Base-by-base conservation (phyloP, 2,797 vertebrate species). In the Hypotaenidia okinawae region DNA sequence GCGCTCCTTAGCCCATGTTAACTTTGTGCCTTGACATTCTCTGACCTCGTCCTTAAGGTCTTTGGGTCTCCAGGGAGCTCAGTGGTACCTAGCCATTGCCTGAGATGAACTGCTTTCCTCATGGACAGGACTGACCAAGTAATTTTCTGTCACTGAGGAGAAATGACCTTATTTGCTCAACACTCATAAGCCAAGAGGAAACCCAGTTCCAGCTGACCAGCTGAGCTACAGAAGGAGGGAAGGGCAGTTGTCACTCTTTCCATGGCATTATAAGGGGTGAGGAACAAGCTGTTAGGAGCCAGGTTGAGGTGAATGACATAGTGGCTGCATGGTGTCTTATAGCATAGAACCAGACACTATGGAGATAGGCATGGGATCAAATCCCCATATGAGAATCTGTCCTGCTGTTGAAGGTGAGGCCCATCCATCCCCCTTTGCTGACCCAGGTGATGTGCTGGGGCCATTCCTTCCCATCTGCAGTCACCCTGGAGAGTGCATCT, bases 121-220 rank as follows among this genome's bases (percentile, higher is more conserved):
- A 70, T 1, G 4, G 58, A 74, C 30, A 30, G 79, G 57, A 61
- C 49, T 62, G 39, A 87, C 84, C 91, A 93, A 86, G 89, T 84
- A 85, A 93, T 95, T 95, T 91, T 91, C 87, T 90, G 73, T 90
- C 87, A 92, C 89, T 87, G 87, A 96, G 88, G 95, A 95, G 91
- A 95, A 97, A 90, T 96, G 96, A 96, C 93, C 95, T 96, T 79
- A 78, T 97, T 94, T 97, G 84, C 75, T 94, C 68, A 87, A 81
- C 32, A 66, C 41, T 90, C 32, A 25, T 33, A 85, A 92, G 93
- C 94, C 86, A 93, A 95, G 54, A 96, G 72, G 55, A 95, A 95
- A 89, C 35, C 78, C 84, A 89, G 86, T 92, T 95, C 90, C 88
- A 96, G 66, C 84, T 87, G 81, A 96, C 95, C 90, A 95, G 90